Base-by-base conservation (phyloP, 2,888 invertebrate species). In the Oxycera nigricornis region DNA sequence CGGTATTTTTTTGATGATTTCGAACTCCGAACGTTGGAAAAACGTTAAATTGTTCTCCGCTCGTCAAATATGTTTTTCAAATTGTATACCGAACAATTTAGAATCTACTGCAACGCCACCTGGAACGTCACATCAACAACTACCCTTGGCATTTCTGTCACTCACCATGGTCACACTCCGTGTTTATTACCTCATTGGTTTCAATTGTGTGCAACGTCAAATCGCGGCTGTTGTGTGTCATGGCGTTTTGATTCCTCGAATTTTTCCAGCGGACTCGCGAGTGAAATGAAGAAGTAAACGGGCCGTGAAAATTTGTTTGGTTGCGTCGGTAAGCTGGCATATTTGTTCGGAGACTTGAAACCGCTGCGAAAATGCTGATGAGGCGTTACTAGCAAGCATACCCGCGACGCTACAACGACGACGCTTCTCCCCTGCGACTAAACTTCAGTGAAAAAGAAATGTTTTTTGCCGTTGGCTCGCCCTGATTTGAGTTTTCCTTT, bases 231-330 rank as follows among this genome's bases (percentile, higher is more conserved):
- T 28, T 68, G 7, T 59, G 59, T 72, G 59, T 72, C 41, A 72
- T 72, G 72, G 72, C 72, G 72, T 59, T 72, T 72, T 72, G 72
- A 72, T 39, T 39, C 72, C 59, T 26, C 50, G 50, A 68, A 30
- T 22, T 24, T 30, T 52, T 72, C n/a, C n/a, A n/a, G n/a, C 35
- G 50, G 55, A 1, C 31, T 9, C 35, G 14, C n/a, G 22, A 46
- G 3, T 26, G 9, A 2, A 41, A 46, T 22, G 26, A 67, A 20
- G 46, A n/a, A 17, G 3, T 46, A 7, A n/a, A 46, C 17, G 46
- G 35, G 35, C 11, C 35, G n/a, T n/a, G 24, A 22, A 39, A 39
- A n/a, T 35, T 7, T 65, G 39, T 65, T 35, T 7, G 17, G n/a
- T 35, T 35, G 6, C 35, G 6, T 35, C 6, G 35, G 11, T 11